Evolutionary conservation across 2,888 invertebrate genomes (phyloP).

Genomic region (Pterostichus madidus): DNA sequence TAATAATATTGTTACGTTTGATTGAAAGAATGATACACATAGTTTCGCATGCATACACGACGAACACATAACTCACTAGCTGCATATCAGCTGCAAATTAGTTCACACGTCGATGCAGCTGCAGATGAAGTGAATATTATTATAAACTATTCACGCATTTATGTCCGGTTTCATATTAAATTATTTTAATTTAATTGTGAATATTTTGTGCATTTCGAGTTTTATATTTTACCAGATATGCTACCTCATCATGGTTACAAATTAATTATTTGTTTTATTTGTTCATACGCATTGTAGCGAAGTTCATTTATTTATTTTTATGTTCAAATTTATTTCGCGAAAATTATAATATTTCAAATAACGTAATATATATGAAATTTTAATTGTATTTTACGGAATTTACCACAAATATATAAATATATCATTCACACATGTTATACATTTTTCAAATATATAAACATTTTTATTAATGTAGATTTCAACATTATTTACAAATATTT

Average conservation of each 20-base stretch:
- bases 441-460: too few species aligned
- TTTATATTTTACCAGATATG: too few species aligned
- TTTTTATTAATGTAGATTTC: too few species aligned
- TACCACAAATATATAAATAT: too few species aligned
- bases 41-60: not conserved
- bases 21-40: conserved; percentile 44
- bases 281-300: not conserved
- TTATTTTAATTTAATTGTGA: not conserved
- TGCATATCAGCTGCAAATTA: conserved; percentile 29
- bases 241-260: too few species aligned
- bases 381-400: too few species aligned
- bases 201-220: not conserved
- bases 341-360: not conserved
- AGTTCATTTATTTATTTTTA: conserved; percentile 2
- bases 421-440: too few species aligned
- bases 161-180: conserved; percentile 4
- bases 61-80: not conserved
- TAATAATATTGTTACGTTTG: conserved; percentile 60
- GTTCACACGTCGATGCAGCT: not conserved
- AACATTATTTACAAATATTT: too few species aligned
- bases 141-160: not conserved
- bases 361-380: not conserved
- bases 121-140: not conserved
- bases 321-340: not conserved
- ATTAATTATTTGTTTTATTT: conserved; percentile 4